Evolutionary conservation across 2,797 vertebrate species (phyloP), one percentile per base, ranked within the genome.

Genomic region (Hypotaenidia philippensis): DNA sequence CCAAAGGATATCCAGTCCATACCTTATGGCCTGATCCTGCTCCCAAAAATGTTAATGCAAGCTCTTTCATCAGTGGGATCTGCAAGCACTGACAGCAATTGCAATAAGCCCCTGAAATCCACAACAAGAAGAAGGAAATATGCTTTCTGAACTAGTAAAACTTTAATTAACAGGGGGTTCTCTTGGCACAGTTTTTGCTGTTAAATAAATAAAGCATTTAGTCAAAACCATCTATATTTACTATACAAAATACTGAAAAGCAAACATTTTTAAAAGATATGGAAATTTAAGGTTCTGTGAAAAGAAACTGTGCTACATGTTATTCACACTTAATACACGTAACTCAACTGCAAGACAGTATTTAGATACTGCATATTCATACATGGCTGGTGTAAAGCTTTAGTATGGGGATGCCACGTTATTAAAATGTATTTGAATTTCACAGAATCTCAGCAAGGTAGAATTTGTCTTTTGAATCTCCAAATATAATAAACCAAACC

Each of bases 161-260:
- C 96, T 98, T 98, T 99, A 98, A 98, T 98, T 98, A 98, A 98
- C 97, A 93, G 97, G 98, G 94, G 93, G 93, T 97, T 98, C 97
- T 98, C 97, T 98, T 97, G 98, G 98, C 98, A 98, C 98, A 98
- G 98, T 97, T 96, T 98, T 98, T 98, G 98, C 98, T 98, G 98
- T 98, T 97, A 98, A 98, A 98, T 98, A 98, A 98, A 98, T 98
- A 98, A 98, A 98, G 97, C 96, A 97, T 98, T 97, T 97, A 98
- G 98, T 98, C 97, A 98, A 98, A 98, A 98, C 97, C 98, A 98
- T 98, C 98, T 98, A 98, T 97, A 97, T 97, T 96, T 97, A 97
- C 98, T 98, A 98, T 98, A 98, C 97, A 98, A 97, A 97, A 97
- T 95, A 96, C 89, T 95, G 96, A 93, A 95, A 93, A 93, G 91